Base-by-base conservation (phyloP, 2,888 invertebrate genomes). In the Incurvaria masculella region DNA sequence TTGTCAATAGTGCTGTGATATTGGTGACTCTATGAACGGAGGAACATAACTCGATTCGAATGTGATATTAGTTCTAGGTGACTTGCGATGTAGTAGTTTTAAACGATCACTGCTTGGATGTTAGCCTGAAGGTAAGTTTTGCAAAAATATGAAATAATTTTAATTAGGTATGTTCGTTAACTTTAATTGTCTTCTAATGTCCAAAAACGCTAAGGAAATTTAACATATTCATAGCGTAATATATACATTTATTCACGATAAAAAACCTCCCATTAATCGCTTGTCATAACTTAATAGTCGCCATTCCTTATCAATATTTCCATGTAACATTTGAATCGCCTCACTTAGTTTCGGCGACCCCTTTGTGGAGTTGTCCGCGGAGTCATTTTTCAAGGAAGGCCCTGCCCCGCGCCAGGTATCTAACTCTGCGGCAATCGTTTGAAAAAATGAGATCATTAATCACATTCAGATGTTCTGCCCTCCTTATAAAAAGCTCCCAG, bases 331-430 rank as follows among this genome's bases (percentile, higher is more conserved):
- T 41, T 48, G 39, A 48, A 59, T 57, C 56, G 55, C 58, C 51
- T 53, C 56, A 52, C 33, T 33, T 33, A 33, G 14, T 33, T 33
- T 33, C 57, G 63, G 59, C 58, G 59, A 59, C 59, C 61, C 66
- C 70, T 70, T 70, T 69, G 66, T 67, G 60, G 66, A 65, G 63
- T 68, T 68, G 53, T 61, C 65, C 67, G 67, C 33, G 33, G 23
- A 33, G 11, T 33, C 33, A 33, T 33, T 33, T 33, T 33, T 33
- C 33, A 33, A 33, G 33, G 33, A 33, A 33, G 33, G 33, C 14
- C 33, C 33, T 33, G 33, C 11, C 14, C 33, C 33, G 8, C 33
- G 33, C 33, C 33, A 33, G 33, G 33, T 33, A 33, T 10, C 23
- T 23, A 23, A 4, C 23, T 23, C 10, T 11, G 14, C 33, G 33